Evolutionary conservation across 2,888 invertebrate species (phyloP).

Genomic region (Dorcus hopei): DNA sequence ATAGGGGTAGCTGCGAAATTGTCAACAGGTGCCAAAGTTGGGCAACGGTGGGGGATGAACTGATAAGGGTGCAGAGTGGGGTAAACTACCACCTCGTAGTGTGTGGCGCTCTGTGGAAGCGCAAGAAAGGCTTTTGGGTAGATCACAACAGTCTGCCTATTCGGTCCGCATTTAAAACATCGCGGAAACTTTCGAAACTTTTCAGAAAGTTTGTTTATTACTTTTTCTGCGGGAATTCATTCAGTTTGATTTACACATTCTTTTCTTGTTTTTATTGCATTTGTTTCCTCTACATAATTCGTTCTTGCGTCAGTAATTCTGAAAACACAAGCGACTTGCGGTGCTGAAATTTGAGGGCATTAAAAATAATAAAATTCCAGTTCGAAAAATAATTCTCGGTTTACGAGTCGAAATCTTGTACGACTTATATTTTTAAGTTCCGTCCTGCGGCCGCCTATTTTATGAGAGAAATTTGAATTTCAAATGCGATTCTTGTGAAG

Average conservation of each 20-base stretch:
- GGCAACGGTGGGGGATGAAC: slow-evolving; percentile 23
- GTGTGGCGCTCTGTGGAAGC: slow-evolving; percentile 15
- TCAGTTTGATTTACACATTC: background rate
- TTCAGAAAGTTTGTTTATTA: background rate
- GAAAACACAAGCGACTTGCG: too few species aligned
- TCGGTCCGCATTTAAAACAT: slow-evolving; percentile 20
- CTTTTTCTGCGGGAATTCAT: background rate
- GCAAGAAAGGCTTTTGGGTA: slow-evolving; percentile 19
- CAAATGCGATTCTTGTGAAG: too few species aligned
- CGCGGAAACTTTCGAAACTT: slow-evolving; percentile 18
- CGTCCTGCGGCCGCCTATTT: too few species aligned
- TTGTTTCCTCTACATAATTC: background rate
- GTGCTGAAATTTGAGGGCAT: too few species aligned
- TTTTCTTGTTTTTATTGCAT: background rate
- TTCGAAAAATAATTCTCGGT: too few species aligned
- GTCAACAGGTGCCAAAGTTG: slow-evolving; percentile 36
- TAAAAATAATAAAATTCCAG: too few species aligned
- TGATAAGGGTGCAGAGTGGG: slow-evolving; percentile 24
- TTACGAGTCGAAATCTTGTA: too few species aligned
- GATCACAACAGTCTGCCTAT: slow-evolving; percentile 17
- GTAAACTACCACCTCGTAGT: slow-evolving; percentile 16
- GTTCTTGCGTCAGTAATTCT: background rate
- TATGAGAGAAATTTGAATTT: too few species aligned
- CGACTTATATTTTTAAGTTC: too few species aligned
- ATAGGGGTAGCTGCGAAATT: slow-evolving; percentile 22